Evolutionary conservation across 2,888 invertebrate genomes (phyloP), one percentile per base, ranked within the genome.

Genomic region (Oscheius myriophilus): DNA sequence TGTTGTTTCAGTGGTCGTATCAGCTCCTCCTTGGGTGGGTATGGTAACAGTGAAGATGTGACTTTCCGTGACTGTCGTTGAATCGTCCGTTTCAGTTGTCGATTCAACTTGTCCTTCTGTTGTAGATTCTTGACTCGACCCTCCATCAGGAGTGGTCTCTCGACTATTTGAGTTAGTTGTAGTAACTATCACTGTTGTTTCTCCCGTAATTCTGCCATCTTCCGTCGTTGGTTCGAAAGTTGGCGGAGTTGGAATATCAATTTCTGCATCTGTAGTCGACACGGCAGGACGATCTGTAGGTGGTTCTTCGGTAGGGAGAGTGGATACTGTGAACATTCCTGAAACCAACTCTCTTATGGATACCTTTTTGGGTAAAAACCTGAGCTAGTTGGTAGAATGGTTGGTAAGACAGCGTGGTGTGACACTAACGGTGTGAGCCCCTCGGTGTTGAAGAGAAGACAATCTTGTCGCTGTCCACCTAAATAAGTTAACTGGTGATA

Each of bases 401-500:
- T 61, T 7, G 61, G 61, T 25, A 61, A 39, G 4, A 61, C 49
- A 14, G 21, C 4, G 49, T 49, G 49, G 12, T 61, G 61, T 12
- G 61, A 61, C 6, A 61, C 61, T 26, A 23, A 33, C 1, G 61
- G 61, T n/a, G 3, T 51, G 6, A 67, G 25, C n/a, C 61, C 67
- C 18, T 67, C 53, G 25, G 42, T 67, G 25, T 59, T 42, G 25
- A 67, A 67, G 1, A 52, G 42, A n/a, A 61, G 25, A 39, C 67
- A 67, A 1, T 67, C 67, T 26, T 54, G 33, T 1, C 67, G 58
- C 1, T 26, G 14, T 9, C 67, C 67, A 61, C 67, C 67, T 67
- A 18, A n/a, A 58, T n/a, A 11, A 21, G n/a, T n/a, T n/a, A n/a
- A n/a, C n/a, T n/a, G 21, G 21, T 3, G 9, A 33, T 33, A 33